Evolutionary conservation across 2,888 invertebrate genomes (phyloP).

Genomic region (Tachystola acroxantha): DNA sequence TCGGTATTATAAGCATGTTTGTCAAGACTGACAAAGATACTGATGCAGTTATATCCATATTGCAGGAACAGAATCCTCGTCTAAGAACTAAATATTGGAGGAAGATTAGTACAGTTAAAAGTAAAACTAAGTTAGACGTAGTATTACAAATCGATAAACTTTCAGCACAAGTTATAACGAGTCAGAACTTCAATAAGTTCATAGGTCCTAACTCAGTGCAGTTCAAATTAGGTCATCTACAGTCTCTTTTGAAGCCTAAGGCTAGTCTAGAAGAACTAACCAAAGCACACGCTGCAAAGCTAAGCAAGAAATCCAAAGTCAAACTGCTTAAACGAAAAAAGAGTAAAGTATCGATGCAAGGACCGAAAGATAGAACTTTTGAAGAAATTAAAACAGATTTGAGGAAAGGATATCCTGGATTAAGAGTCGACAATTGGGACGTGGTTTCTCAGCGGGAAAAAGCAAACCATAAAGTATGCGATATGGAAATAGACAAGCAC

Average conservation of each 20-base stretch:
- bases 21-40: conserved; percentile 43
- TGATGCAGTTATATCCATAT: conserved; percentile 42
- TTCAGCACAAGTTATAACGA: conserved; percentile 58
- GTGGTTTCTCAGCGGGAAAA: conserved; percentile 6
- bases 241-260: conserved; percentile 49
- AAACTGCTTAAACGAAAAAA: conserved; percentile 2
- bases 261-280: conserved; percentile 38
- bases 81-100: conserved; percentile 64
- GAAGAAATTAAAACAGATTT: conserved; percentile 12
- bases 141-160: conserved; percentile 63
- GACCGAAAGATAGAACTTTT: conserved; percentile 11
- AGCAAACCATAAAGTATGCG: conserved; percentile 9
- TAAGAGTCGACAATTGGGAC: conserved; percentile 14
- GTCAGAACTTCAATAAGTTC: conserved; percentile 40
- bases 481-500: conserved; percentile 12
- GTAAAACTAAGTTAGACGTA: conserved; percentile 44
- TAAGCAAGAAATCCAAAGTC: conserved; percentile 8
- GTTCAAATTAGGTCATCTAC: conserved; percentile 58
- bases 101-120: conserved; percentile 47
- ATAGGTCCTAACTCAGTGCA: conserved; percentile 38
- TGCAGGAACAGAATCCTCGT: conserved; percentile 57
- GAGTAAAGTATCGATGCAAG: conserved; percentile 10
- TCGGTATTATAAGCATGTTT: conserved; percentile 60
- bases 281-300: conserved; percentile 22
- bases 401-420: conserved; percentile 12